Evolutionary conservation across 1,140 invertebrate species (phyloP).

Genomic region (Heterodera carotae): DNA sequence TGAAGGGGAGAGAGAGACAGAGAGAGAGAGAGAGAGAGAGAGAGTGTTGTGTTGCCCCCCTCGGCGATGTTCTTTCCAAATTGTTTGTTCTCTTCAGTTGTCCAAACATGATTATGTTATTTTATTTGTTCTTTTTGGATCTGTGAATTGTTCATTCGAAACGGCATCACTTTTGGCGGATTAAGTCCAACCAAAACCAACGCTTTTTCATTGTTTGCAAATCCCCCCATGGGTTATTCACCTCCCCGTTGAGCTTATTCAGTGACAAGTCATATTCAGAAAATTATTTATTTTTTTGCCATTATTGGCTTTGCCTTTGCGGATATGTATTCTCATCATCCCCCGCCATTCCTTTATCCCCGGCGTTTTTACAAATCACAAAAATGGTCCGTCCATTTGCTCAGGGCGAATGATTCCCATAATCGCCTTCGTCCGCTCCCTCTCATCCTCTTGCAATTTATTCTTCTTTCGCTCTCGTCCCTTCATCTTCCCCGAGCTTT

Average conservation of each 20-base stretch:
- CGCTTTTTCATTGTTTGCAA: neutral
- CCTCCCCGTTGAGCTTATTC: no score
- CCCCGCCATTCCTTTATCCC: neutral
- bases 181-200: neutral
- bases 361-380: neutral
- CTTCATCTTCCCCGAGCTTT: neutral
- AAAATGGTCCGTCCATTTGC: neutral
- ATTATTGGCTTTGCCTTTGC: neutral
- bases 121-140: no score
- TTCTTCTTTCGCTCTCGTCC: neutral
- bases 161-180: no score
- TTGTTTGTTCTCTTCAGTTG: neutral
- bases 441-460: neutral
- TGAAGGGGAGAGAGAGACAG: no score
- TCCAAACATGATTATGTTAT: neutral
- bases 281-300: neutral
- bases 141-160: no score
- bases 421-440: neutral
- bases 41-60: slow-evolving; percentile 1
- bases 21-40: no score
- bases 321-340: neutral
- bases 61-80: neutral
- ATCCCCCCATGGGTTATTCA: neutral
- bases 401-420: neutral
- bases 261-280: neutral